Conservation (phyloP, 2,797 vertebrate species). For the Spinus olivaceus region DNA sequence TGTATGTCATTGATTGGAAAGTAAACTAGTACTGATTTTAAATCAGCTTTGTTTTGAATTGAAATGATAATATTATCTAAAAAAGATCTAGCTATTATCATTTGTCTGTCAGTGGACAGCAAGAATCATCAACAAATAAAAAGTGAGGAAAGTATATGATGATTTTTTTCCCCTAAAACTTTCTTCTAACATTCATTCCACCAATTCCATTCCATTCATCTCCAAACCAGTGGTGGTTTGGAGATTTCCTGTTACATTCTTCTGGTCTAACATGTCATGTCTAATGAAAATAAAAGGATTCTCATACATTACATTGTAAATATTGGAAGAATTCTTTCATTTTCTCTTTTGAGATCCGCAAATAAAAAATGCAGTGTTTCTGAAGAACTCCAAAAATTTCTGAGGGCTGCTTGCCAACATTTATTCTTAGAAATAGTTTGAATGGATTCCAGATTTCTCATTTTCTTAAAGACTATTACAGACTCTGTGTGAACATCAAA, state of each 20-base stretch:
- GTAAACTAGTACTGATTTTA: background rate
- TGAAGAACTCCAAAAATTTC: background rate
- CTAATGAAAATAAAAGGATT: background rate
- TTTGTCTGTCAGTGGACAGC: background rate
- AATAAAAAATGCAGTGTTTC: background rate
- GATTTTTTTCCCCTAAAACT: background rate
- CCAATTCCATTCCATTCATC: too few species aligned
- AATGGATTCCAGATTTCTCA: background rate
- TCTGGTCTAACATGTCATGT: background rate
- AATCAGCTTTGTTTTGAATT: background rate
- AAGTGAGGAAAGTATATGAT: background rate
- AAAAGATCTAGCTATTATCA: background rate
- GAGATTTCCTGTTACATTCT: background rate
- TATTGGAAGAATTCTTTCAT: background rate
- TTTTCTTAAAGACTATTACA: background rate
- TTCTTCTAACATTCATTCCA: background rate
- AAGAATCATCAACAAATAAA: background rate
- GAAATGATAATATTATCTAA: background rate
- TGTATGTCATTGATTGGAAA: background rate
- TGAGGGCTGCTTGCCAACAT: background rate
- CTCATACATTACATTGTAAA: background rate
- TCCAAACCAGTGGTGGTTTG: background rate
- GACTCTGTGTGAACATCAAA: background rate
- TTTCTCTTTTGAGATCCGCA: background rate
- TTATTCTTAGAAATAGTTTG: background rate